A percentile compares a stretch with the other conserved stretches of the same genome.
Evolutionary conservation across 1,140 invertebrate genomes (phyloP).

Genomic region (Halyomorpha halys): DNA sequence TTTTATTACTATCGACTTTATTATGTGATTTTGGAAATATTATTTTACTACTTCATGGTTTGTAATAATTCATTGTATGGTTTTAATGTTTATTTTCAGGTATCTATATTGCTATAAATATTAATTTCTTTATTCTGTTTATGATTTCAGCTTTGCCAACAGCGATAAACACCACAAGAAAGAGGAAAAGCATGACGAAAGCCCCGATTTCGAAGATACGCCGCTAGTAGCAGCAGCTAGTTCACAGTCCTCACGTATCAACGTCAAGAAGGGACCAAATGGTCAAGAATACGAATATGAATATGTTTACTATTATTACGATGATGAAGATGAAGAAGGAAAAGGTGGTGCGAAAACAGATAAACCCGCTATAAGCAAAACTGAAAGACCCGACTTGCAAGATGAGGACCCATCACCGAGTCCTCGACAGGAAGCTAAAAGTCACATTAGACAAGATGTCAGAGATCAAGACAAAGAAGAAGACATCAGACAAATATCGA

Average conservation of each 20-base stretch:
- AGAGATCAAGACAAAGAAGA: no score
- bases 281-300: slow-evolving; percentile 85
- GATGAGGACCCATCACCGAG: background rate
- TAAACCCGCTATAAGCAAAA: background rate
- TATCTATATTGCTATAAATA: background rate
- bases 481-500: no score
- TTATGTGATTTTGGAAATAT: no score
- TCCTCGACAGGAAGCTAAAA: background rate
- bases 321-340: slow-evolving; percentile 55
- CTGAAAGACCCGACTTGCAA: background rate
- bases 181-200: slow-evolving; percentile 10
- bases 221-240: slow-evolving; percentile 23
- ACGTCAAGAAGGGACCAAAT: slow-evolving; percentile 80
- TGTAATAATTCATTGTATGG: no score
- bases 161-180: background rate
- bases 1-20: no score
- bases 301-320: slow-evolving; percentile 83
- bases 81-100: background rate
- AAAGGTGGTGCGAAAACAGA: slow-evolving; percentile 4
- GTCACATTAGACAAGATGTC: background rate
- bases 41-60: no score
- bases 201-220: slow-evolving; percentile 21
- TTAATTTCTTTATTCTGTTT: background rate
- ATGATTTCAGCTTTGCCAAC: background rate
- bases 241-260: slow-evolving; percentile 34